phyloP scores from a whole-genome alignment of 2,797 vertebrate species.

The Parauchenoglanis punctatus region DNA sequence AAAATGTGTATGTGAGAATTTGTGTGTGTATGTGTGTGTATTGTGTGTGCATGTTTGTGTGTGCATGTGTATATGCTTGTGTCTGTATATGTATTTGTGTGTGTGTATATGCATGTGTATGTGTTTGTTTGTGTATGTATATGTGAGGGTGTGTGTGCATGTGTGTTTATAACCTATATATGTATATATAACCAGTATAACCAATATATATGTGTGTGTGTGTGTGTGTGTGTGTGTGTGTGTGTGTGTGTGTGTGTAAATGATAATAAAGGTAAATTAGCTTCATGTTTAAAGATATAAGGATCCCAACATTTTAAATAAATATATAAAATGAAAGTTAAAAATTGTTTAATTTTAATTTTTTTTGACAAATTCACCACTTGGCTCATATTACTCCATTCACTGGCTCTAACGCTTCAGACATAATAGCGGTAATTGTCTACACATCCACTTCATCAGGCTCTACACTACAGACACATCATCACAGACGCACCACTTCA shows the following conservation, averaged over 20 bases:
- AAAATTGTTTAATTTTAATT: neutral
- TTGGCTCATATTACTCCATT: neutral
- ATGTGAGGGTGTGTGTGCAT: neutral
- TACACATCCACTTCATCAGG: neutral
- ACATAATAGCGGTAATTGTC: neutral
- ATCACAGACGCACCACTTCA: no score
- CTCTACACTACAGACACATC: neutral
- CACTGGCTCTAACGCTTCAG: neutral
- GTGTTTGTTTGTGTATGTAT: neutral
- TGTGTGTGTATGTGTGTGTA: no score
- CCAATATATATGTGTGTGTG: neutral
- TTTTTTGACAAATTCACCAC: neutral
- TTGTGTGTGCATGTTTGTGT: neutral
- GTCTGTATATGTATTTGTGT: neutral
- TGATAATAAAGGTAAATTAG: neutral
- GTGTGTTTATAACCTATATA: no score
- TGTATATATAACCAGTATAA: no score
- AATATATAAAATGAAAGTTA: neutral
- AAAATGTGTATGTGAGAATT: no score
- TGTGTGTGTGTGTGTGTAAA: neutral
- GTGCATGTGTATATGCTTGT: neutral
- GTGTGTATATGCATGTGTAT: no score
- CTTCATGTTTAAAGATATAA: neutral
- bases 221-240: neutral
- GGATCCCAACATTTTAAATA: neutral